Conservation (phyloP, 1,140 invertebrate species). For the Drosophila rufa region DNA sequence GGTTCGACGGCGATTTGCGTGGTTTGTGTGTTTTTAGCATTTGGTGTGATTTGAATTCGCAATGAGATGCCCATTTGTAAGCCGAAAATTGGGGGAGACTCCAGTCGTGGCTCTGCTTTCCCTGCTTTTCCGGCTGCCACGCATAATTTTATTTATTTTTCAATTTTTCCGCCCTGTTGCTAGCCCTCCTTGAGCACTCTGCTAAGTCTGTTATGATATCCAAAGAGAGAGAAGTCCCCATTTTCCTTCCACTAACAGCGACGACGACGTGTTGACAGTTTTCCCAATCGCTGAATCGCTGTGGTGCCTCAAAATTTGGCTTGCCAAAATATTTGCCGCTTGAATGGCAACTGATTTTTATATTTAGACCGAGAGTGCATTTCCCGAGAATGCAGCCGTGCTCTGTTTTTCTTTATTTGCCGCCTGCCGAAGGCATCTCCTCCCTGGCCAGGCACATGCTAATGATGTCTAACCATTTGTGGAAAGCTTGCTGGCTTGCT, state of each 20-base stretch:
- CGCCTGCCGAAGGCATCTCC: neutral
- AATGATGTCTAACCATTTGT: slow-evolving; percentile 13
- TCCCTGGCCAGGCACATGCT: neutral
- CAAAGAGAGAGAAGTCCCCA: neutral
- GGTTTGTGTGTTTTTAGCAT: slow-evolving; percentile 82
- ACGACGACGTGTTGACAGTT: slow-evolving; percentile 52
- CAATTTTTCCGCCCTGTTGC: slow-evolving; percentile 62
- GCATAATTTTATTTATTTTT: slow-evolving; percentile 83
- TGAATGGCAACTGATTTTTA: slow-evolving; percentile 69
- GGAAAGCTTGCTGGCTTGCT: neutral
- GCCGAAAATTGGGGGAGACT: slow-evolving; percentile 34
- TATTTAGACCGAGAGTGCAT: slow-evolving; percentile 61
- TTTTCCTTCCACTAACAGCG: neutral
- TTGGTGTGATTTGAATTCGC: slow-evolving; percentile 80
- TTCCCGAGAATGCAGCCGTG: slow-evolving; percentile 17
- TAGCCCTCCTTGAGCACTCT: slow-evolving; percentile 53
- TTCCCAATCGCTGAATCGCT: slow-evolving; percentile 2
- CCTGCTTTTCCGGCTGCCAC: slow-evolving; percentile 46
- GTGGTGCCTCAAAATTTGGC: slow-evolving; percentile 42
- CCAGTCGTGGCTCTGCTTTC: neutral
- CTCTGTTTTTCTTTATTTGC: slow-evolving; percentile 12
- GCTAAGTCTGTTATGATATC: slow-evolving; percentile 67
- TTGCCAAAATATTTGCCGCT: slow-evolving; percentile 78
- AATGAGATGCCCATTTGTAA: slow-evolving; percentile 62
- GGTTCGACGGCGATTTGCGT: slow-evolving; percentile 64